These are phyloP conservation scores for Bufo gargarizans DNA, from an alignment of 2,113 vertebrate genomes.

Conservation along the genomic window DNA sequence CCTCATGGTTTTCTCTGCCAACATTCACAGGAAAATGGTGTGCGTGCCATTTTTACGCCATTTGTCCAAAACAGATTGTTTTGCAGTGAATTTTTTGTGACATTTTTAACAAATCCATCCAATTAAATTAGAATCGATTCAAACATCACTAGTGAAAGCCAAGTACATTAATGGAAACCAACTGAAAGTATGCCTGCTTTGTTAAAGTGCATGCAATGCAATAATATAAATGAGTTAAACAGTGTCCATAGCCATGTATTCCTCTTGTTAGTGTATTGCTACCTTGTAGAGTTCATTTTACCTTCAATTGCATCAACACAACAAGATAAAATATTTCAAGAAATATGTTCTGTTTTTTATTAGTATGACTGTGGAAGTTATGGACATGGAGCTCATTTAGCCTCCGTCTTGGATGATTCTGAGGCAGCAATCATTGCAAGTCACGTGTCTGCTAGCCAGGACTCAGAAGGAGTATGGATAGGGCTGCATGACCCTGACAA, in stretches of 20 bases:
- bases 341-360: background rate
- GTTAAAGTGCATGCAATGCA: too few relatives aligned
- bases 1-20: too few relatives aligned
- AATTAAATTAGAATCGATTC: too few relatives aligned
- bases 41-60: too few relatives aligned
- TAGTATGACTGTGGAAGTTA: slow-evolving; percentile 49
- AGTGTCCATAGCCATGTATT: background rate
- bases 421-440: slow-evolving; percentile 36
- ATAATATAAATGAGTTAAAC: too few relatives aligned
- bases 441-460: slow-evolving; percentile 18
- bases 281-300: background rate
- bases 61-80: too few relatives aligned
- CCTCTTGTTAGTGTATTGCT: background rate
- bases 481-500: slow-evolving; percentile 52
- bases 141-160: too few relatives aligned
- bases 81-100: too few relatives aligned
- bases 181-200: too few relatives aligned
- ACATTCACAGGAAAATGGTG: too few relatives aligned
- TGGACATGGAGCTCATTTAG: slow-evolving; percentile 27
- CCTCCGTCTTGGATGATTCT: slow-evolving; percentile 37
- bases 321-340: background rate
- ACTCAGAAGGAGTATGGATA: slow-evolving; percentile 46
- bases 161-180: too few relatives aligned
- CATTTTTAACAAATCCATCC: too few relatives aligned
- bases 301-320: background rate